Conservation (phyloP, 2,113 vertebrate genomes). For the Heptranchias perlo region DNA sequence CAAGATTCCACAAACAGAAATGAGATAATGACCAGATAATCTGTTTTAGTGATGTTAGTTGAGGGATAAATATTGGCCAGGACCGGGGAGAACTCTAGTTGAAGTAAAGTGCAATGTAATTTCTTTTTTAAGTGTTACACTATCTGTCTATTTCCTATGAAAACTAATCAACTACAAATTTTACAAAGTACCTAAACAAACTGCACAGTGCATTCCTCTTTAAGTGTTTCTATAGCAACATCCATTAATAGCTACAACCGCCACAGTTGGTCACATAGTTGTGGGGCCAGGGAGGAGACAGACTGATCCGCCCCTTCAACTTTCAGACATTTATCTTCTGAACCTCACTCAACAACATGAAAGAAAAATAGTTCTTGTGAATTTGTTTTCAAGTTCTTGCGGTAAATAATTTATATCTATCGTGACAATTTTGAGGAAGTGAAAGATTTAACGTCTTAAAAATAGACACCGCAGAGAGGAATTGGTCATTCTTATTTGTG, state of each 20-base stretch:
- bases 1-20: not conserved
- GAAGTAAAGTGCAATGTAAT: not conserved
- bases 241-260: not conserved
- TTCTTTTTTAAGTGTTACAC: not conserved
- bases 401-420: not conserved
- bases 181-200: not conserved
- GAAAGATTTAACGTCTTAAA: not conserved
- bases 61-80: not conserved
- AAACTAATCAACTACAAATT: not conserved
- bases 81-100: too few species aligned
- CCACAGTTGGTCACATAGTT: not conserved
- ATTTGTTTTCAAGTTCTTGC: not conserved
- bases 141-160: not conserved
- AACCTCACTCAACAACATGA: not conserved
- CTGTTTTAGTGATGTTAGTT: not conserved
- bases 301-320: not conserved
- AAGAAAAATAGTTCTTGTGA: not conserved
- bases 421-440: not conserved
- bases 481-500: not conserved
- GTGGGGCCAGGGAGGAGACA: not conserved
- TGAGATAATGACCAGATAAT: not conserved
- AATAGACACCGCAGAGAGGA: not conserved
- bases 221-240: not conserved
- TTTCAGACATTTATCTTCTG: not conserved
- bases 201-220: not conserved